Evolutionary conservation across 2,113 vertebrate species (phyloP).

Genomic region (Austrofundulus limnaeus): DNA sequence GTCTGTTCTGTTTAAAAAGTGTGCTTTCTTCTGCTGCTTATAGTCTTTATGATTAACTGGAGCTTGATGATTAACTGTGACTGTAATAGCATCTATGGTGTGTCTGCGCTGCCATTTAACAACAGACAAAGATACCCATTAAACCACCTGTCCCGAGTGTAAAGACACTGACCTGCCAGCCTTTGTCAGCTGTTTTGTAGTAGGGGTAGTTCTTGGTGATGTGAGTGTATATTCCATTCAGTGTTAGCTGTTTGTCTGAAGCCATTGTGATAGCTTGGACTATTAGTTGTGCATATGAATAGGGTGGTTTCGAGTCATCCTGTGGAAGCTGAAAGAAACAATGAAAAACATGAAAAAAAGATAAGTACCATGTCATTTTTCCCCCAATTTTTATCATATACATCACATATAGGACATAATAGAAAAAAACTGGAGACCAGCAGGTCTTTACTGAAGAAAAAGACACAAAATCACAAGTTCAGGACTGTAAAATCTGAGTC

Average conservation of each 20-base stretch:
- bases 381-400: too few species aligned
- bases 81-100: too few species aligned
- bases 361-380: neutral
- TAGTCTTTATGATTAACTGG: too few species aligned
- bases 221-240: slow-evolving; percentile 96
- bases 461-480: too few species aligned
- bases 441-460: neutral
- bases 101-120: too few species aligned
- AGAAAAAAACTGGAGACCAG: too few species aligned
- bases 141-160: neutral
- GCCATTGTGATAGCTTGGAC: slow-evolving; percentile 97
- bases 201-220: slow-evolving; percentile 98
- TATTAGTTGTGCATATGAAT: slow-evolving; percentile 95
- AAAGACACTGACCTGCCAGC: slow-evolving; percentile 91
- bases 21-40: too few species aligned
- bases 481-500: too few species aligned
- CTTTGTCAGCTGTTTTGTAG: slow-evolving; percentile 97
- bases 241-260: slow-evolving; percentile 92
- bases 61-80: too few species aligned
- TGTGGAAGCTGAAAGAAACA: slow-evolving; percentile 54
- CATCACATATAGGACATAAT: too few species aligned
- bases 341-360: neutral
- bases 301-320: slow-evolving; percentile 97
- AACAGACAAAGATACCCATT: neutral
- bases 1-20: too few species aligned